Conservation (phyloP, 2,797 vertebrate species). For the Xiphophorus birchmanni region DNA sequence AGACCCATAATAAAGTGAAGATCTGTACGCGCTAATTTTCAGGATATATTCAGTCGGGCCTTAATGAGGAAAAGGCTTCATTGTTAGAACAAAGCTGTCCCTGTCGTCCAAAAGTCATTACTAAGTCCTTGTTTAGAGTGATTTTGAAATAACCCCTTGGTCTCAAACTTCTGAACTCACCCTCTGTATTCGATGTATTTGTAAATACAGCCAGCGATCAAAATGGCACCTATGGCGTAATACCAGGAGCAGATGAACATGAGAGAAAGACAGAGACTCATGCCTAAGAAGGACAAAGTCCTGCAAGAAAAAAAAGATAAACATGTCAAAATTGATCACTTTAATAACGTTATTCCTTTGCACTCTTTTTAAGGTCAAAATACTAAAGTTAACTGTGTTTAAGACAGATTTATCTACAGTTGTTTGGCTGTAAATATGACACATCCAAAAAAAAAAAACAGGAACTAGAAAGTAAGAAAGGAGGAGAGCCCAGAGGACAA, state of each 20-base stretch:
- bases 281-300: slow-evolving; percentile 94
- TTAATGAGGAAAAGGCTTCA: not conserved
- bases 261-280: slow-evolving; percentile 94
- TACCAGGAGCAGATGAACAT: slow-evolving; percentile 98
- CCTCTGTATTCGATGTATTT: slow-evolving; percentile 98
- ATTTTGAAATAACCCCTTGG: not conserved
- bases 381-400: not conserved
- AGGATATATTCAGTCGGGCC: not conserved
- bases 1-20: not conserved
- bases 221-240: slow-evolving; percentile 90
- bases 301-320: slow-evolving; percentile 65
- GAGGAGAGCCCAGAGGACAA: not conserved
- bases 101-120: not conserved
- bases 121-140: not conserved
- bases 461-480: not conserved
- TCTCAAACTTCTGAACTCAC: slow-evolving; percentile 77
- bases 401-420: not conserved
- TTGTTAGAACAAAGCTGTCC: not conserved
- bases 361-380: not conserved
- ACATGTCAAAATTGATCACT: not conserved
- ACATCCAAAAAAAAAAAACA: not conserved
- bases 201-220: slow-evolving; percentile 94
- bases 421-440: not conserved
- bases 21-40: not conserved
- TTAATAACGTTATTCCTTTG: not conserved